Evolutionary conservation across 2,888 invertebrate species (phyloP).

Genomic region (Papilio gigon): DNA sequence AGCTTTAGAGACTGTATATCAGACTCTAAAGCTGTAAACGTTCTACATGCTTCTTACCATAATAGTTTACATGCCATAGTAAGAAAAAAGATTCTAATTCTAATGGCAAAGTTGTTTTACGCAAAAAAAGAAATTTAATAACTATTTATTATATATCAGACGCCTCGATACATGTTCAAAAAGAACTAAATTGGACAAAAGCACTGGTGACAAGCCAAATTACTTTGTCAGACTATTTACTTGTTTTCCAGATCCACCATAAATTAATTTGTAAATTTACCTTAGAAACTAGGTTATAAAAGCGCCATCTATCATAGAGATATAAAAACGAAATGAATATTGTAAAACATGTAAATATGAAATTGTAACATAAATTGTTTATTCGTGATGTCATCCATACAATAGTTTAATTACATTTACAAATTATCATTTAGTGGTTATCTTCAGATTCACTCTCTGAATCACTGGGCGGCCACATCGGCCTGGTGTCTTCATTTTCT

Average conservation of each 20-base stretch:
- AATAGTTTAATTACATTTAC: too few relatives aligned
- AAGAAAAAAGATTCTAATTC: too few relatives aligned
- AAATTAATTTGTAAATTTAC: background rate
- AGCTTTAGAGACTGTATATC: too few relatives aligned
- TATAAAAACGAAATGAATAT: background rate
- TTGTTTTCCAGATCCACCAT: background rate
- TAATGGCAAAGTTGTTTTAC: background rate
- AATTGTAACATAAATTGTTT: too few relatives aligned
- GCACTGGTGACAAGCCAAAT: too few relatives aligned
- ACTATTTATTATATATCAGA: too few relatives aligned
- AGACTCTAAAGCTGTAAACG: background rate
- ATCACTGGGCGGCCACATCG: slow-evolving; percentile 76
- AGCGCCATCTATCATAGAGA: slow-evolving; percentile 8
- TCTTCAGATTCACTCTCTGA: slow-evolving; percentile 64
- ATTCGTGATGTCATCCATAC: too few relatives aligned
- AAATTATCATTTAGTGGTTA: slow-evolving; percentile 38
- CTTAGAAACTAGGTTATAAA: background rate
- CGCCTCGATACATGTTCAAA: too few relatives aligned
- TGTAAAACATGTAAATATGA: background rate
- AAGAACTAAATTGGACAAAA: too few relatives aligned
- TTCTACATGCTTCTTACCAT: background rate
- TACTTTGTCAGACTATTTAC: background rate
- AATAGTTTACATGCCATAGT: too few relatives aligned
- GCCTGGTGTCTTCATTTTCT: slow-evolving; percentile 73
- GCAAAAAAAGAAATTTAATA: too few relatives aligned